A percentile compares a stretch with the other conserved stretches of the same genome.
phyloP scores from a whole-genome alignment of 2,888 invertebrate species.

The Nebria salina region DNA sequence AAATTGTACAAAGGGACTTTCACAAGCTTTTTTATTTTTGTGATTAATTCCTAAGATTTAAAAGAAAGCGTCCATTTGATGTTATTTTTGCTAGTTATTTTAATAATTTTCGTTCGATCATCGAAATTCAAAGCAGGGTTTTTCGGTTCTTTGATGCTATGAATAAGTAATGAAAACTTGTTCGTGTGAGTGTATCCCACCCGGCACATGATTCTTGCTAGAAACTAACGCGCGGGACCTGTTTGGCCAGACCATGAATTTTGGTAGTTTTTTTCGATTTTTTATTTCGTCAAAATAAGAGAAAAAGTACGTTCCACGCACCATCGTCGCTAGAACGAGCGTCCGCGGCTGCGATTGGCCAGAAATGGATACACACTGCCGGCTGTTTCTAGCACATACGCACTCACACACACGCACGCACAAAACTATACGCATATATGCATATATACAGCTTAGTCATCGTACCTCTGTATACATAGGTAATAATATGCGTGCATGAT shows the following conservation, averaged over 20 bases:
- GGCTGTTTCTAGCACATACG: conserved; percentile 3
- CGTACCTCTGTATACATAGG: conserved; percentile 12
- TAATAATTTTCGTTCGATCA: too few species aligned
- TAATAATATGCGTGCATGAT: conserved; percentile 6
- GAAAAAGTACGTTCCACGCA: conserved; percentile 20
- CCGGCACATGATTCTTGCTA: not conserved
- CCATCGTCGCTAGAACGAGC: conserved; percentile 20
- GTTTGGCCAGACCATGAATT: conserved; percentile 35
- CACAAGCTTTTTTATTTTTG: too few species aligned
- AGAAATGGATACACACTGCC: conserved; percentile 8
- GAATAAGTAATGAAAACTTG: not conserved
- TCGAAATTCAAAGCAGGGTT: not conserved
- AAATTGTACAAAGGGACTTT: too few species aligned
- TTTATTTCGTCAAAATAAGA: conserved; percentile 39
- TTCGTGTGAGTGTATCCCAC: conserved; percentile 26
- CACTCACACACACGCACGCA: not conserved
- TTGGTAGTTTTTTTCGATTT: conserved; percentile 8
- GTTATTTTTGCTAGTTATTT: too few species aligned
- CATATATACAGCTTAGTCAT: conserved; percentile 10
- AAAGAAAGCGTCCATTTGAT: too few species aligned
- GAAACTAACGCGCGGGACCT: conserved; percentile 22
- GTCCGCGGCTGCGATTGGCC: conserved; percentile 34
- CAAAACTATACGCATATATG: not conserved
- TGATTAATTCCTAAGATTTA: too few species aligned
- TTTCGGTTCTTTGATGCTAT: not conserved